Conservation (phyloP, 2,113 vertebrate species). For the Sturnira hondurensis region DNA sequence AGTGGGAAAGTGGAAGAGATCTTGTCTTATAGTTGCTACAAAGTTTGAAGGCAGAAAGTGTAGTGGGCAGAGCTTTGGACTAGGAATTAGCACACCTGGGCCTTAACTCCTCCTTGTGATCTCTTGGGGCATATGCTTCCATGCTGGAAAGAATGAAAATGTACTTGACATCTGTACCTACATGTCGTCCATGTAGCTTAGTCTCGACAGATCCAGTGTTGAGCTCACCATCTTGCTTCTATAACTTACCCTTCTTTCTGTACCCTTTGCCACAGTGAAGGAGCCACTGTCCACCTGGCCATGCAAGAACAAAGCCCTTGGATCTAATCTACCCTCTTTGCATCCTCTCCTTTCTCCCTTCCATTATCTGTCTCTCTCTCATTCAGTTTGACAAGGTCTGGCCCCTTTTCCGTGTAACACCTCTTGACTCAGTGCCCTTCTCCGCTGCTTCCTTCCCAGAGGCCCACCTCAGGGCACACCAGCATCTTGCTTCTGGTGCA, state of each 20-base stretch:
- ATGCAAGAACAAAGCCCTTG: not conserved
- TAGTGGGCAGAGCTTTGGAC: not conserved
- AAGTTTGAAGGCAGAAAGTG: not conserved
- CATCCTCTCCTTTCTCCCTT: not conserved
- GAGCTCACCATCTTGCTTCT: not conserved
- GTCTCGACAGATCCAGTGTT: not conserved
- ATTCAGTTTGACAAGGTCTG: not conserved
- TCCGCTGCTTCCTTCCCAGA: not conserved
- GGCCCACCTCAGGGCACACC: not conserved
- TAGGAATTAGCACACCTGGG: not conserved
- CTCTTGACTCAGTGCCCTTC: not conserved
- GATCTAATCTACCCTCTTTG: not conserved
- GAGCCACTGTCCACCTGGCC: not conserved
- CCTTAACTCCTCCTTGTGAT: not conserved
- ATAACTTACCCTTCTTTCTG: not conserved
- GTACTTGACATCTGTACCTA: not conserved
- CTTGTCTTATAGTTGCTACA: not conserved
- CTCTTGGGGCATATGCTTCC: not conserved
- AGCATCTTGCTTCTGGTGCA: not conserved
- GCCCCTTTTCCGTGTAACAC: not conserved
- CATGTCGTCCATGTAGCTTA: not conserved
- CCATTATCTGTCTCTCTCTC: not conserved
- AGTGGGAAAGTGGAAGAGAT: not conserved
- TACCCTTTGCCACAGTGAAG: not conserved
- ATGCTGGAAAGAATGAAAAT: not conserved